Evolutionary conservation across 2,888 invertebrate species (phyloP), one percentile per base, ranked within the genome.

Genomic region (Tryphoninae sp.): DNA sequence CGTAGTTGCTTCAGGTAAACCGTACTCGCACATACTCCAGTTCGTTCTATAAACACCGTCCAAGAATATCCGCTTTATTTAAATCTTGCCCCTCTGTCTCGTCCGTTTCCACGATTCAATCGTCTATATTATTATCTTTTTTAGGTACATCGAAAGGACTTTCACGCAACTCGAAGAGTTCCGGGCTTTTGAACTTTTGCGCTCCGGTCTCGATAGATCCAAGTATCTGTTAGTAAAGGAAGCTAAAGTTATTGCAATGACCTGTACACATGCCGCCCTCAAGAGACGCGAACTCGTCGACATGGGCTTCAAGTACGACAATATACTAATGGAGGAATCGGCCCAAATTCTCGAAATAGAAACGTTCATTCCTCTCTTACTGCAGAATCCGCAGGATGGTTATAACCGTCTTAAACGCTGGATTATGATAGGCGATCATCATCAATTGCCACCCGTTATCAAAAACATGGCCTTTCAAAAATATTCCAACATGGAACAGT

Each of bases 401-500:
- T 96, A 96, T 86, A 99, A 98, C 90, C 94, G 99, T 0, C 93
- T 99, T 80, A 99, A 99, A 92, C 94, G 99, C 16, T 99, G 99
- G 99, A 99, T 99, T 87, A 99, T 99, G 99, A 99, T 99, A 89
- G 99, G 99, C 0, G 99, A 97, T 93, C 99, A 99, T 92, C 98
- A 99, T 92, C 99, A 99, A 92, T 93, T 99, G 86, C 99, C 99
- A 0, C 99, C 99, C 0, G 99, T 99, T 11, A 99, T 99, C 64
- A 99, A 99, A 93, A 99, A 99, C 92, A 99, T 99, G 97, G 99
- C 99, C 7, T 99, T 99, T 93, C 99, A 99, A 92, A 99, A 99
- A 92, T 99, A 98, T 92, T 98, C 98, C 74, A 99, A 99, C 90
- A 99, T 99, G 99, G 99, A 99, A 90, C 99, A 99, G 93, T 98